Conservation (phyloP, 2,888 invertebrate species). For the Tachina lurida region DNA sequence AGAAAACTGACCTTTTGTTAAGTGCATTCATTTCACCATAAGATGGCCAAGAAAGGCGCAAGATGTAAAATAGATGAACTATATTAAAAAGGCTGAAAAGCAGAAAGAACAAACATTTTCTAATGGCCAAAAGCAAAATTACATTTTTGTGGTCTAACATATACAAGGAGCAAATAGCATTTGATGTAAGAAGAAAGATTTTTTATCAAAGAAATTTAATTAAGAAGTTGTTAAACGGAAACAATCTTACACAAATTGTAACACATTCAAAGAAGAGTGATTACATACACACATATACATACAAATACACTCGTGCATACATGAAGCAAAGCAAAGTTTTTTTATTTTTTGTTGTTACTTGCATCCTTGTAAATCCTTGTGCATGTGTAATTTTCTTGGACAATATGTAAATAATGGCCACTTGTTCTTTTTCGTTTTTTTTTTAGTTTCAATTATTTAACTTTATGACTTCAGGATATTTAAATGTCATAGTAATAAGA, state of each 20-base stretch:
- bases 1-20: slow-evolving; percentile 42
- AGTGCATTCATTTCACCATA: slow-evolving; percentile 51
- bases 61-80: neutral
- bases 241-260: slow-evolving; percentile 56
- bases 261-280: slow-evolving; percentile 28
- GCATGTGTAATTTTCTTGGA: slow-evolving; percentile 45
- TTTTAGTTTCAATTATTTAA: slow-evolving; percentile 31
- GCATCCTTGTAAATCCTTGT: neutral
- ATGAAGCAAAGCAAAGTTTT: slow-evolving; percentile 12
- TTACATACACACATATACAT: neutral
- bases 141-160: slow-evolving; percentile 61
- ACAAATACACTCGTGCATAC: neutral
- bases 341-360: neutral
- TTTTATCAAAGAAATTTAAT: slow-evolving; percentile 74
- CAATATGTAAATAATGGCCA: slow-evolving; percentile 70
- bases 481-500: slow-evolving; percentile 73
- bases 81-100: slow-evolving; percentile 18
- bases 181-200: slow-evolving; percentile 63
- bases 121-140: slow-evolving; percentile 62
- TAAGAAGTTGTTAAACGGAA: slow-evolving; percentile 73
- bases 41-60: slow-evolving; percentile 11
- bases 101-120: slow-evolving; percentile 36
- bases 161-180: neutral
- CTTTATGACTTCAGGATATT: slow-evolving; percentile 69
- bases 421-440: slow-evolving; percentile 28